Evolutionary conservation across 2,113 vertebrate genomes (phyloP).

Genomic region (Sminthopsis crassicaudata): DNA sequence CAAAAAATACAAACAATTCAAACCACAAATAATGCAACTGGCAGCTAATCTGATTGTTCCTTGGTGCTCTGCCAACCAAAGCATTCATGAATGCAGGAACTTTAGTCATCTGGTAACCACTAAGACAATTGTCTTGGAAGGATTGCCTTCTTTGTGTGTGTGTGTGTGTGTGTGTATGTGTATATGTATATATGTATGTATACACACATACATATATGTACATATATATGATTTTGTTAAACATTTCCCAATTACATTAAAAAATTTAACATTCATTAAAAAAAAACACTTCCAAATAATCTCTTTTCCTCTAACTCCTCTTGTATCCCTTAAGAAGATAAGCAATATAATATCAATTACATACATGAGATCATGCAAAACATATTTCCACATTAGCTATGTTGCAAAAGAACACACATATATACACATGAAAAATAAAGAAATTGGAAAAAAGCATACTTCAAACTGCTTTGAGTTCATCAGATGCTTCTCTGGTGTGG

Average conservation of each 20-base stretch:
- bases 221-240: not conserved
- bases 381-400: not conserved
- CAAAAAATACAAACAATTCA: conserved; percentile 55
- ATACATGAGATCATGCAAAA: not conserved
- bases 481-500: not conserved
- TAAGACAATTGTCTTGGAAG: conserved; percentile 53
- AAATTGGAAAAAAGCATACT: not conserved
- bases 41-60: conserved; percentile 67
- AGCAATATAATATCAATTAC: not conserved
- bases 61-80: conserved; percentile 62
- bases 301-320: not conserved
- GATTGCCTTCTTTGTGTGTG: conserved; percentile 10
- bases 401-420: not conserved
- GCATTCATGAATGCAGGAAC: conserved; percentile 67
- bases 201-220: too few relatives aligned
- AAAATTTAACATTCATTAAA: not conserved
- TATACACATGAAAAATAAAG: not conserved
- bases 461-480: not conserved
- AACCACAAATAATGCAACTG: conserved; percentile 24
- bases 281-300: not conserved
- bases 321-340: not conserved
- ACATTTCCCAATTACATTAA: not conserved
- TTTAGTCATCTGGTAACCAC: conserved; percentile 62
- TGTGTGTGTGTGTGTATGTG: too few relatives aligned
- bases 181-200: too few relatives aligned